Conservation (phyloP, 2,797 vertebrate genomes). For the Sebastes minor region DNA sequence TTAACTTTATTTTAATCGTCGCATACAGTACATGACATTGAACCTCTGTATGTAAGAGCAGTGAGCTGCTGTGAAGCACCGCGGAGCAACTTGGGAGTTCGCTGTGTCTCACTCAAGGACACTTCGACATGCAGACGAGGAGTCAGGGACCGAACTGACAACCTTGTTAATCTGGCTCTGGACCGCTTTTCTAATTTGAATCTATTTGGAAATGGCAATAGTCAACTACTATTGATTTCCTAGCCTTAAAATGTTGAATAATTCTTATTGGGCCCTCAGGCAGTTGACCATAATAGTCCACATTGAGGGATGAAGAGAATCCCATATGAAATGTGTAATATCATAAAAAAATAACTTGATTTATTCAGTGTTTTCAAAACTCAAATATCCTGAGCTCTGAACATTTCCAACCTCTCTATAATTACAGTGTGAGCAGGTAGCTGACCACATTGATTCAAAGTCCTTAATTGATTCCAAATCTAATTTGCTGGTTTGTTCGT, state of each 20-base stretch:
- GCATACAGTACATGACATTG: too few species aligned
- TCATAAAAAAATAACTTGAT: neutral
- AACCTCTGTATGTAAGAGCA: too few species aligned
- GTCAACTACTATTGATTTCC: neutral
- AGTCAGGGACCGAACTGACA: accelerated
- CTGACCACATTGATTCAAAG: neutral
- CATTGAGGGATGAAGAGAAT: neutral
- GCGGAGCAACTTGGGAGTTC: too few species aligned
- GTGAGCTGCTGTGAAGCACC: too few species aligned
- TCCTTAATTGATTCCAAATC: constrained; percentile 2
- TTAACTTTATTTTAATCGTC: neutral
- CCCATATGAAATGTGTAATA: neutral
- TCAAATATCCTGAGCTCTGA: neutral
- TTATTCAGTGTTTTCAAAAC: neutral
- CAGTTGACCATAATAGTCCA: neutral
- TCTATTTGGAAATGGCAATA: neutral
- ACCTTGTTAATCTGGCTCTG: neutral
- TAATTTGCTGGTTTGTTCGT: constrained; percentile 30
- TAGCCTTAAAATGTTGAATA: neutral
- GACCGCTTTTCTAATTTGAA: neutral
- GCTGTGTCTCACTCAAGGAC: neutral
- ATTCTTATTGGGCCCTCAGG: neutral
- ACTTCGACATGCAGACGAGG: neutral
- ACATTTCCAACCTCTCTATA: neutral
- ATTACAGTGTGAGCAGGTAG: neutral